Evolutionary conservation across 1,140 invertebrate genomes (phyloP).

Genomic region (Philotrypesis tridentata): DNA sequence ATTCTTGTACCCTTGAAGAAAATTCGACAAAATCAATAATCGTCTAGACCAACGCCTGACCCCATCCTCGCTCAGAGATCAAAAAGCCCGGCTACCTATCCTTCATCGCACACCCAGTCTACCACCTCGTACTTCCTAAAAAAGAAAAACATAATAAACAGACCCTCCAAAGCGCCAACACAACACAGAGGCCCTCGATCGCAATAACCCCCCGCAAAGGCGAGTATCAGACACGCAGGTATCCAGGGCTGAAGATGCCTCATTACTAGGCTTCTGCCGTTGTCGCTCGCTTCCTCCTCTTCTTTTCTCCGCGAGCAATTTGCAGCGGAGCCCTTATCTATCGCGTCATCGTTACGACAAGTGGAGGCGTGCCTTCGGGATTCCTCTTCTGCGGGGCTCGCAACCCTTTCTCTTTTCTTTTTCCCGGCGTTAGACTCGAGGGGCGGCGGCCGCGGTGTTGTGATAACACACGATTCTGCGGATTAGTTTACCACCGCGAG

Average conservation of each 20-base stretch:
- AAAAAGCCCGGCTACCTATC: background rate
- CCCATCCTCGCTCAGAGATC: background rate
- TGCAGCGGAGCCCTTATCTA: constrained; percentile 64
- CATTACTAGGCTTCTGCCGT: constrained; percentile 61
- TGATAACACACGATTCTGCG: constrained; percentile 48
- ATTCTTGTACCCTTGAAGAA: too few species aligned
- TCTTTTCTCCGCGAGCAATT: constrained; percentile 63
- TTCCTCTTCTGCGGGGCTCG: background rate
- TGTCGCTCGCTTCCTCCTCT: constrained; percentile 47
- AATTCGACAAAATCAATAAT: background rate
- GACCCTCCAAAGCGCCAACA: background rate
- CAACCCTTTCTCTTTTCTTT: background rate
- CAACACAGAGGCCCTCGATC: constrained; percentile 51
- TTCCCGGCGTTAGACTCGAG: constrained; percentile 18
- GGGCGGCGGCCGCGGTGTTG: constrained; percentile 23
- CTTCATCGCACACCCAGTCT: background rate
- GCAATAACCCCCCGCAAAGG: constrained; percentile 53
- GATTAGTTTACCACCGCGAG: constrained; percentile 26
- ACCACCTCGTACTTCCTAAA: background rate
- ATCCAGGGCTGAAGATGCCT: constrained; percentile 52
- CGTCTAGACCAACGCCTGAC: background rate
- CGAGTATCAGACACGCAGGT: background rate
- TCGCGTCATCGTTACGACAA: constrained; percentile 68
- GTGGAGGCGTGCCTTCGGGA: constrained; percentile 43
- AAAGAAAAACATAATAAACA: too few species aligned